Conservation (phyloP, 2,797 vertebrate species). For the Crossoptilon crossoptilon region DNA sequence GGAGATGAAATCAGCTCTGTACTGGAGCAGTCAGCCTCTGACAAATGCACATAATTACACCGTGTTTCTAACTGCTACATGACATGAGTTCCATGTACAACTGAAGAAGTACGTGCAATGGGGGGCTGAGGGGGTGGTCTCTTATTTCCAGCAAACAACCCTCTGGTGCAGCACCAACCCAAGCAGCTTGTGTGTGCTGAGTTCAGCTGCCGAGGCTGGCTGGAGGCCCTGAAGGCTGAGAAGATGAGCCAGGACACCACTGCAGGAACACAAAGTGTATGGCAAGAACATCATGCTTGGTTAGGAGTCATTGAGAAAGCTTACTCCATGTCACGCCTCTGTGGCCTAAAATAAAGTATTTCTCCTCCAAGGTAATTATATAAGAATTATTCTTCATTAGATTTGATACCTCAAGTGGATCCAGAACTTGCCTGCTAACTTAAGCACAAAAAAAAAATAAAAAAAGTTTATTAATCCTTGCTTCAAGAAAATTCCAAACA, state of each 20-base stretch:
- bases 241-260: background rate
- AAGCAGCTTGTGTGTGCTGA: background rate
- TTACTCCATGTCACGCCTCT: background rate
- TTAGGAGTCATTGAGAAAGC: background rate
- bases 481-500: background rate
- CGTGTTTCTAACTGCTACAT: background rate
- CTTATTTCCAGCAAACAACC: background rate
- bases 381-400: background rate
- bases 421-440: background rate
- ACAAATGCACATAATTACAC: background rate
- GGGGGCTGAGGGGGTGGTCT: background rate
- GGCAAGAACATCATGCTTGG: accelerated
- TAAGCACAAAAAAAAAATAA: background rate
- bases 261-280: accelerated
- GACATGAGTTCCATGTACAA: background rate
- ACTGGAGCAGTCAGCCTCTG: background rate
- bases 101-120: background rate
- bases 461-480: background rate
- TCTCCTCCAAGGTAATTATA: background rate
- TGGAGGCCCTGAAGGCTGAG: background rate
- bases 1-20: background rate
- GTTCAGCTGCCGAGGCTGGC: background rate
- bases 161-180: background rate
- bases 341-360: background rate
- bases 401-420: background rate